Percentiles rank a stretch among this genome's conserved stretches.
Evolutionary conservation across 2,797 vertebrate species (phyloP).

Genomic region (Darevskia mixta): DNA sequence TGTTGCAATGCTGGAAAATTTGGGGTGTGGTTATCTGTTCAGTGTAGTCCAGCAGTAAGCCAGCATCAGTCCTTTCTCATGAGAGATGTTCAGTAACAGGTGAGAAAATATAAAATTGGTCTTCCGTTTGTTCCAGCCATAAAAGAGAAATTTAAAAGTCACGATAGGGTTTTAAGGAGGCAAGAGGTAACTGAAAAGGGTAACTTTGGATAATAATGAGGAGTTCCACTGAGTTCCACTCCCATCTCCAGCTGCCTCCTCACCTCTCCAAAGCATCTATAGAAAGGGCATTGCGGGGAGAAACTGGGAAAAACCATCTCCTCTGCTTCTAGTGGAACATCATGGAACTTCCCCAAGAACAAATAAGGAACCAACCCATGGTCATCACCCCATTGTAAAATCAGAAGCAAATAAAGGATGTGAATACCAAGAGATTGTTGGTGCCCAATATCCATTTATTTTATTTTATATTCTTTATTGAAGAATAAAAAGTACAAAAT

Average conservation of each 20-base stretch:
- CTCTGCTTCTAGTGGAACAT: too few species aligned
- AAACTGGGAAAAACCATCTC: too few species aligned
- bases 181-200: constrained; percentile 33
- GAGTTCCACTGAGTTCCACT: background rate
- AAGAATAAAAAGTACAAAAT: too few species aligned
- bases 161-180: constrained; percentile 26
- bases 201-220: constrained; percentile 19
- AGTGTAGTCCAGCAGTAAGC: constrained; percentile 50
- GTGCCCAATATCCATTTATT: background rate
- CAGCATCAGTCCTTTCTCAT: constrained; percentile 73
- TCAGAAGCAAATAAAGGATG: constrained; percentile 4
- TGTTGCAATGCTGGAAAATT: constrained; percentile 53
- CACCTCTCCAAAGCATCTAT: too few species aligned
- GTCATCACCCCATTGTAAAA: background rate
- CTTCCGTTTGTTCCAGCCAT: constrained; percentile 40
- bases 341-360: too few species aligned
- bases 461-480: too few species aligned
- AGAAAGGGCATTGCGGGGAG: too few species aligned
- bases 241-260: too few species aligned
- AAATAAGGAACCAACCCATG: background rate
- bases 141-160: constrained; percentile 52
- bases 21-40: constrained; percentile 49
- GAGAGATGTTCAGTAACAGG: constrained; percentile 55
- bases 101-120: constrained; percentile 56
- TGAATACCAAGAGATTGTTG: background rate